A percentile compares a stretch with the other conserved stretches of the same genome.
Evolutionary conservation across 2,797 vertebrate genomes (phyloP).

Genomic region (Phaenicophaeus curvirostris): DNA sequence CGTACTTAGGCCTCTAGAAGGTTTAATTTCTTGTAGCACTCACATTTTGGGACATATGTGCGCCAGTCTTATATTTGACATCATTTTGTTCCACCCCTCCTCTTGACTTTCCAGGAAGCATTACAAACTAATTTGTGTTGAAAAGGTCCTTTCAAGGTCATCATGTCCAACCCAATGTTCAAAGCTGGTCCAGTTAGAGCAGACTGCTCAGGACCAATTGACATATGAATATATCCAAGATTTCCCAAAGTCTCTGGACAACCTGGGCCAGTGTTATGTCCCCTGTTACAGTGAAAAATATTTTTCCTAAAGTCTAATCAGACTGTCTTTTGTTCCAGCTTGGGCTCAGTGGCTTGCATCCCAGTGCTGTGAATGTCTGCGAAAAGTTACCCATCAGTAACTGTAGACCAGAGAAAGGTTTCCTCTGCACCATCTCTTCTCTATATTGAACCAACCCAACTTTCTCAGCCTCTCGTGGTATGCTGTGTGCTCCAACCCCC

Average conservation of each 20-base stretch:
- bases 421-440: not conserved
- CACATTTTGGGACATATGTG: not conserved
- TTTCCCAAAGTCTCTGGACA: not conserved
- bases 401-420: not conserved
- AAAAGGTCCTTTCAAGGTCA: not conserved
- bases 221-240: not conserved
- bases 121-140: not conserved
- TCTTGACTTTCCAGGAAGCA: not conserved
- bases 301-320: not conserved
- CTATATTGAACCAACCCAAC: not conserved
- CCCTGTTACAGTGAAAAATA: not conserved
- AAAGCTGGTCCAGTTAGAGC: not conserved
- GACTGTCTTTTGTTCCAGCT: fast-evolving
- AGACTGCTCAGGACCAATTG: not conserved
- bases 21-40: not conserved
- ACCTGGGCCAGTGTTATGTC: not conserved
- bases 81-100: fast-evolving
- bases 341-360: not conserved
- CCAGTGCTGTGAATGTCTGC: not conserved
- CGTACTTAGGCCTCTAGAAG: not conserved
- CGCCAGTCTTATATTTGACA: not conserved
- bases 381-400: not conserved
- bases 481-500: not conserved
- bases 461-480: not conserved
- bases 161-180: not conserved